These are phyloP conservation scores for Taphrorychus bicolor DNA, from an alignment of 2,888 invertebrate species.

Conservation along the genomic window DNA sequence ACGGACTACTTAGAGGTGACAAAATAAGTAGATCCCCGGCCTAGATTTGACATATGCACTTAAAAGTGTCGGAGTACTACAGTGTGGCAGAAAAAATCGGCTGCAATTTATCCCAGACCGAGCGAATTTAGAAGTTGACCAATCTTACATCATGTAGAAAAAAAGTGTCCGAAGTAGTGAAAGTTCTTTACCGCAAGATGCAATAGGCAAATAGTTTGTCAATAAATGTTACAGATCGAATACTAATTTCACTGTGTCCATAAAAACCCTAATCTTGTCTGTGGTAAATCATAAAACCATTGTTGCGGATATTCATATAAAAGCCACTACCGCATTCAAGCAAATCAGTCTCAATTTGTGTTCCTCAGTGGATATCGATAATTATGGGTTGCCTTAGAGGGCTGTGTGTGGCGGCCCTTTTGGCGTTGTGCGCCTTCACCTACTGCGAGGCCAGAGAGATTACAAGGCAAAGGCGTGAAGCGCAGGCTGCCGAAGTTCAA, in stretches of 20 bases:
- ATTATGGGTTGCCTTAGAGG: constrained; percentile 67
- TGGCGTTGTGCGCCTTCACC: constrained; percentile 60
- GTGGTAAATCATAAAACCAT: constrained; percentile 39
- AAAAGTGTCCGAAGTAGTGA: constrained; percentile 48
- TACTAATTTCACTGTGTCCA: constrained; percentile 50
- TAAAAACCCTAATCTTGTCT: constrained; percentile 40
- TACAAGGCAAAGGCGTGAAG: constrained; percentile 56
- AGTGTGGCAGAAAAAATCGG: constrained; percentile 9
- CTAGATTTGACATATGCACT: not conserved
- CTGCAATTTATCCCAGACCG: constrained; percentile 13
- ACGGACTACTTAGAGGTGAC: constrained; percentile 22
- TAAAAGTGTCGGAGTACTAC: constrained; percentile 1
- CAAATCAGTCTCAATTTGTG: constrained; percentile 49
- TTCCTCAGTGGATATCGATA: constrained; percentile 23
- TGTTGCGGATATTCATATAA: constrained; percentile 48
- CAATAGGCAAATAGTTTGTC: constrained; percentile 52
- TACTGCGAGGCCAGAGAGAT: constrained; percentile 64
- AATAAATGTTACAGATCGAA: constrained; percentile 52
- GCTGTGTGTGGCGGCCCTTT: constrained; percentile 72
- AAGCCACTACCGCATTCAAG: constrained; percentile 43
- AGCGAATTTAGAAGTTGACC: constrained; percentile 29
- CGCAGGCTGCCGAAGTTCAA: constrained; percentile 22
- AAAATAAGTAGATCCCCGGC: not conserved
- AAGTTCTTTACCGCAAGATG: constrained; percentile 55
- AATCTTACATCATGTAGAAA: constrained; percentile 49